These are phyloP conservation scores for Dasyprocta punctata DNA, from an alignment of 2,113 vertebrate genomes.

Conservation along the genomic window DNA sequence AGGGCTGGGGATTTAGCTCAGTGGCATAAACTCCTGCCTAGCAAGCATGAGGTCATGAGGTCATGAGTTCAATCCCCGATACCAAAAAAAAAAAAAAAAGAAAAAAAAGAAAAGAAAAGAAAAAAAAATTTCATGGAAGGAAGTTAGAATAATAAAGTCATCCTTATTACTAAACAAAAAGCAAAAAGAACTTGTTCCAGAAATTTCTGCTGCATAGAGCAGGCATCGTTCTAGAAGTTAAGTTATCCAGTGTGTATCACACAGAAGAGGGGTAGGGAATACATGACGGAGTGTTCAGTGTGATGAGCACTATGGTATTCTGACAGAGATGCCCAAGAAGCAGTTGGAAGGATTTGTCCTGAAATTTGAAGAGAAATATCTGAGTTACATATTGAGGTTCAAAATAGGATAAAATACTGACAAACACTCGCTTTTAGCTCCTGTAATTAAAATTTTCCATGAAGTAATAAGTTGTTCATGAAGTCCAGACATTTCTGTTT, in stretches of 20 bases:
- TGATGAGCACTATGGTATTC: neutral
- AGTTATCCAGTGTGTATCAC: neutral
- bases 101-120: too few species aligned
- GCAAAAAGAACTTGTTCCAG: neutral
- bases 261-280: neutral
- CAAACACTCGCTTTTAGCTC: neutral
- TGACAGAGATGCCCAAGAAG: neutral
- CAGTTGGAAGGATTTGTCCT: neutral
- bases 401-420: neutral
- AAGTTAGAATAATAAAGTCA: neutral
- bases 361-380: neutral
- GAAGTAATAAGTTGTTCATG: neutral
- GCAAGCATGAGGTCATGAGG: too few species aligned
- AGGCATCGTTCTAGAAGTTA: neutral
- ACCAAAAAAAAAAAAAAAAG: too few species aligned
- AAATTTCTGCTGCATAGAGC: neutral
- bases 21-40: too few species aligned
- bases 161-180: neutral
- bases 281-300: neutral
- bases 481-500: neutral
- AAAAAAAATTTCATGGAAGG: neutral
- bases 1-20: too few species aligned
- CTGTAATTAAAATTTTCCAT: neutral
- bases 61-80: too few species aligned
- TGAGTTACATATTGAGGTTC: neutral